Evolutionary conservation across 2,888 invertebrate genomes (phyloP), one percentile per base, ranked within the genome.

Genomic region (Epistrophe eligans): DNA sequence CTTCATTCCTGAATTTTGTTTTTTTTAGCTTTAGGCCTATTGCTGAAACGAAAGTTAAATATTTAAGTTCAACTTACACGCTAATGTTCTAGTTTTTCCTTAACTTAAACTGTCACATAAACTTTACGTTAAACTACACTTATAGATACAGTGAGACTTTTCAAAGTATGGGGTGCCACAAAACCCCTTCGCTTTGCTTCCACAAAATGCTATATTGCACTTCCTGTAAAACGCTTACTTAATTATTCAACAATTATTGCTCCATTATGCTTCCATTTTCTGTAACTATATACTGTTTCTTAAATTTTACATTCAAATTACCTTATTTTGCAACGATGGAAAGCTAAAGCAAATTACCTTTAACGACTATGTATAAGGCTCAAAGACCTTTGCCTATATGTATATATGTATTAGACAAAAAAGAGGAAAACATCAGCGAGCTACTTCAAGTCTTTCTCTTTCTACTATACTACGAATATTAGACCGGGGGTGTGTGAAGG

Each of bases 241-340:
- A 35, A 35, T 62, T 19, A 64, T 40, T 66, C 11, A 32, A n/a
- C 66, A 32, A 45, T 66, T 66, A 66, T 32, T 32, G 11, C 17
- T 66, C 32, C 17, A 48, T 48, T 48, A 48, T 32, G 28, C 13
- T 32, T 32, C 28, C 45, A 48, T 32, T 45, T 28, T 45, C 28
- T 32, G 0, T 13, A 28, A 45, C 11, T 48, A 24, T 48, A 24
- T 24, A 66, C 28, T 19, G 48, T 66, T 66, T 24, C 48, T 45
- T 45, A 6, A 64, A 64, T 17, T 66, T 48, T 40, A 60, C 66
- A 48, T 48, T 15, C n/a, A 32, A 66, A 66, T 66, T 15, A 28
- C 40, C 62, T 62, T 40, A 32, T 48, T 48, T 66, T 35, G 32
- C 32, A 48, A 48, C n/a, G 17, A 48, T 64, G 11, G 32, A 17